Evolutionary conservation across 2,113 vertebrate species (phyloP), one percentile per base, ranked within the genome.

Genomic region (Chroicocephalus ridibundus): DNA sequence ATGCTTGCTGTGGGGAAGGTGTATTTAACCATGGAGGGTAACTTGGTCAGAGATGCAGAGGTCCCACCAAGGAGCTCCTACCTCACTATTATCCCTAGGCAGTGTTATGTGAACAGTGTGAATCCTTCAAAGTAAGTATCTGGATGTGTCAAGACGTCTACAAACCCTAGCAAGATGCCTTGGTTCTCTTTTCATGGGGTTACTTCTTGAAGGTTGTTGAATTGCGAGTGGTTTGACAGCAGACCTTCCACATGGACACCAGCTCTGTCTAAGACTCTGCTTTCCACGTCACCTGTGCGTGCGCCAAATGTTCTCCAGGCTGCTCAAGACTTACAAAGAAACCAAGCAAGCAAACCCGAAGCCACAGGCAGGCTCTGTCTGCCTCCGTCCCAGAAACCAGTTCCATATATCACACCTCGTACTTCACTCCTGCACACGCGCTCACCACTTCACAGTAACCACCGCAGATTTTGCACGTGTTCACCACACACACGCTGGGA

Each of bases 401-500:
- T 29, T n/a, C 60, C 0, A 0, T n/a, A 9, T 38, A 36, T 55
- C 57, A 38, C 38, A 77, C 15, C 15, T 49, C 9, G 40, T n/a
- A 15, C 49, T 34, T 93, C 7, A 22, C 10, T 65, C 40, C 49
- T 65, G 26, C 18, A 17, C 1, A 3, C 4, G 11, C 0, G 0
- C 13, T 78, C 42, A 19, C 21, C 36, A 3, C 40, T 82, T 82
- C 66, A 42, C 22, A 2, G 34, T 24, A 34, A 26, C 29, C 25
- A 3, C 32, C 22, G 42, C 20, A 2, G 4, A 68, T 57, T 80
- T 65, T 79, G 31, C 4, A 3, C 27, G n/a, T 31, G 42, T 6
- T 75, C 47, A 16, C 31, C 40, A 60, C 0, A 1, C 1, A 6
- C 14, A 20, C 1, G 0, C 27, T 62, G 22, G 36, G 60, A 14